A percentile compares a stretch with the other conserved stretches of the same genome.
Conservation (phyloP, 2,888 invertebrate genomes). For the Megaustenia siamemsis region DNA sequence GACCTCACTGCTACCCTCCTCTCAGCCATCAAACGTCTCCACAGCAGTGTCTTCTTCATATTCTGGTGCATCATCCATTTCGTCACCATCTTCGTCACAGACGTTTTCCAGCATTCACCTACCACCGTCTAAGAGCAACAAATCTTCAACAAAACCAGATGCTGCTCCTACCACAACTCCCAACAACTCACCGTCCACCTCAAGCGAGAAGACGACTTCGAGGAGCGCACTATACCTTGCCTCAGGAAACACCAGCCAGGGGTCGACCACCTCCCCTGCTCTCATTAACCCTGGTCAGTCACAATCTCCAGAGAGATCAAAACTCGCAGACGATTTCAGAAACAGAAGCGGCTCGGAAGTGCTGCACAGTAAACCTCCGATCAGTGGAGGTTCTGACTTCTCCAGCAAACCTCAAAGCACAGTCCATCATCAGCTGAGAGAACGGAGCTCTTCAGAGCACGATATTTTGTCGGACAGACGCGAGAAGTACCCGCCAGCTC, state of each 20-base stretch:
- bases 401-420: neutral
- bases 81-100: neutral
- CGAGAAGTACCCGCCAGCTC: neutral
- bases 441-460: conserved; percentile 54
- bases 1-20: conserved; percentile 12
- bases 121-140: neutral
- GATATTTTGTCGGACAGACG: conserved; percentile 41
- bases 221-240: conserved; percentile 6
- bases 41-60: conserved; percentile 1
- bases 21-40: conserved; percentile 26
- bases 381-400: neutral
- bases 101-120: neutral
- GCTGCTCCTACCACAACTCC: neutral
- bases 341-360: conserved; percentile 48
- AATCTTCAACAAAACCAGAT: neutral
- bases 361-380: neutral
- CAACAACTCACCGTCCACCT: neutral
- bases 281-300: neutral
- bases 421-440: neutral
- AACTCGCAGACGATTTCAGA: conserved; percentile 13
- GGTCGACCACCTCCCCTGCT: neutral
- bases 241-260: neutral
- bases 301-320: conserved; percentile 36
- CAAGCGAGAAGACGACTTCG: neutral
- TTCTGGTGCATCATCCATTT: neutral